Conservation (phyloP, 2,888 invertebrate species). For the Papilio elwesi region DNA sequence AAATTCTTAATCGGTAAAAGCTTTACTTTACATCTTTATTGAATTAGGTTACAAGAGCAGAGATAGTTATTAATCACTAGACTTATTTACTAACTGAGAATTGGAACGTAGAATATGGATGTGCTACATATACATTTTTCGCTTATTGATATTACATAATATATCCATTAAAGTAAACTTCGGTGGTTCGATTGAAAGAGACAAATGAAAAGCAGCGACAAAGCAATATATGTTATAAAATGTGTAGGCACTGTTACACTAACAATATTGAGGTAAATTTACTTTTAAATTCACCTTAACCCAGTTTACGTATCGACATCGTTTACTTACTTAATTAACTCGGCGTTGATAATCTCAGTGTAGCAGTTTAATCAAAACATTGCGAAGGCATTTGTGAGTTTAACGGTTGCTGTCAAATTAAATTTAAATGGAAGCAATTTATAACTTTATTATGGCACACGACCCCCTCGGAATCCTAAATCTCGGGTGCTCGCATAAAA, state of each 20-base stretch:
- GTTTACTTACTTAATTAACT: conserved; percentile 51
- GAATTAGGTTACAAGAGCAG: background rate
- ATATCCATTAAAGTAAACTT: too few species aligned
- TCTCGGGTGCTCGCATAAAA: conserved; percentile 77
- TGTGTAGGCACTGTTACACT: too few species aligned
- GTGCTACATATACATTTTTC: too few species aligned
- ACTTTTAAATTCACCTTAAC: conserved; percentile 13
- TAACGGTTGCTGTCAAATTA: conserved; percentile 80
- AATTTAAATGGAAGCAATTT: conserved; percentile 82
- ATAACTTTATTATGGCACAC: conserved; percentile 79
- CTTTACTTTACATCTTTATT: conserved; percentile 7
- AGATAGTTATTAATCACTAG: background rate
- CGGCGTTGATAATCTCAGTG: conserved; percentile 59
- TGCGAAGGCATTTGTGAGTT: conserved; percentile 66
- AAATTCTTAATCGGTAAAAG: conserved; percentile 1
- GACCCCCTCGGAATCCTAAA: conserved; percentile 68
- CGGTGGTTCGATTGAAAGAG: too few species aligned
- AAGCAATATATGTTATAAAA: too few species aligned
- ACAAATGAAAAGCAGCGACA: too few species aligned
- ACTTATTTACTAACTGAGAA: background rate
- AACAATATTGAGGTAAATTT: background rate
- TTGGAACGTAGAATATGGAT: background rate
- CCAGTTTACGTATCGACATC: conserved; percentile 24
- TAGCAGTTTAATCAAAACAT: conserved; percentile 73
- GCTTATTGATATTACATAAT: too few species aligned